phyloP scores from a whole-genome alignment of 2,113 vertebrate species.

The Poeciliopsis retropinna region DNA sequence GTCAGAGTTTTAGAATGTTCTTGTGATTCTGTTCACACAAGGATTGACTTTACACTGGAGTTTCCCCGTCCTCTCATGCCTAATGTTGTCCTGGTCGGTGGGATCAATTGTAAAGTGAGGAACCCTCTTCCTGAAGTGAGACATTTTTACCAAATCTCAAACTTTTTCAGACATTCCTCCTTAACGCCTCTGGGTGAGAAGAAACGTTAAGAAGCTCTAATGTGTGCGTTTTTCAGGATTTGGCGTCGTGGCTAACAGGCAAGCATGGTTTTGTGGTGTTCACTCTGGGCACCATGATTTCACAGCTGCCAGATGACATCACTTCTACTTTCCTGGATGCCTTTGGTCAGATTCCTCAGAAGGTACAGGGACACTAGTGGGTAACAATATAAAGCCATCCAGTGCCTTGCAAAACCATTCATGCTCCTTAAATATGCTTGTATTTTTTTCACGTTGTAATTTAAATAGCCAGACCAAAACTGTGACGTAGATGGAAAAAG shows the following conservation, averaged over 20 bases:
- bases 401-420: not conserved
- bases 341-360: slow-evolving; percentile 90
- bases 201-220: not conserved
- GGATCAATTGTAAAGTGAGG: slow-evolving; percentile 78
- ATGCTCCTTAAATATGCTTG: not conserved
- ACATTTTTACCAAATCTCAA: not conserved
- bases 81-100: slow-evolving; percentile 85
- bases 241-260: slow-evolving; percentile 89
- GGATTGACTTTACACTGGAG: slow-evolving; percentile 84
- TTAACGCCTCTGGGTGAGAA: not conserved
- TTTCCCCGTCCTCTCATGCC: slow-evolving; percentile 87
- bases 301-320: slow-evolving; percentile 84
- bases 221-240: slow-evolving; percentile 79
- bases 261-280: slow-evolving; percentile 92
- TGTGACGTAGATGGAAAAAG: not conserved
- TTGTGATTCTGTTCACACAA: slow-evolving; percentile 20
- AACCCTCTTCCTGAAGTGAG: slow-evolving; percentile 71
- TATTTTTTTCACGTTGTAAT: not conserved
- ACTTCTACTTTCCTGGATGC: slow-evolving; percentile 84
- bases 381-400: not conserved
- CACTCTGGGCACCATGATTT: slow-evolving; percentile 89
- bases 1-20: not conserved
- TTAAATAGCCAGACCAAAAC: not conserved
- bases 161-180: no score
- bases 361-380: slow-evolving; percentile 71